These are phyloP conservation scores for Gambusia affinis DNA, from an alignment of 2,113 vertebrate genomes.

Conservation along the genomic window DNA sequence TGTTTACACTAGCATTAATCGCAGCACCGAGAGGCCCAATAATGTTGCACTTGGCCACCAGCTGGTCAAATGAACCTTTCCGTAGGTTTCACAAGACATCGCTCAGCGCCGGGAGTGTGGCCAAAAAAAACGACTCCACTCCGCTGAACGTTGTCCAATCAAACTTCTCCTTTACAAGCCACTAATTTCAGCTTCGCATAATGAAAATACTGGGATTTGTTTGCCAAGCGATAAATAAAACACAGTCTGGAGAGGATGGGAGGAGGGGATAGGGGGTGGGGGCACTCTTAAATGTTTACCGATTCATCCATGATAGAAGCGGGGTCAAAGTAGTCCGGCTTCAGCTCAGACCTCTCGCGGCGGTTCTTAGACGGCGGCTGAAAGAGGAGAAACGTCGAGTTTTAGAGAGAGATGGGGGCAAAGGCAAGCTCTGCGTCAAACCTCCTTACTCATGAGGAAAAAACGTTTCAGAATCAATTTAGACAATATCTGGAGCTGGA, in stretches of 20 bases:
- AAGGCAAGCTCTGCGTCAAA: neutral
- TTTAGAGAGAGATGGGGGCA: constrained; percentile 6
- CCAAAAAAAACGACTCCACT: neutral
- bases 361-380: constrained; percentile 99
- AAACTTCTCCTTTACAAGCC: neutral
- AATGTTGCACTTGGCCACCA: constrained; percentile 37
- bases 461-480: neutral
- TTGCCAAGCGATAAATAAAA: neutral
- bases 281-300: constrained; percentile 73
- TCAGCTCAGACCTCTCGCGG: constrained; percentile 95
- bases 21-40: constrained; percentile 5
- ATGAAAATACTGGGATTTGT: neutral
- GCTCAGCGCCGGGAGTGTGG: constrained; percentile 6
- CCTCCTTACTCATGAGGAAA: neutral
- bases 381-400: constrained; percentile 7
- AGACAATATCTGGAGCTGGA: neutral
- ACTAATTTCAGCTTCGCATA: neutral
- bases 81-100: neutral
- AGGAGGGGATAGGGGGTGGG: no score
- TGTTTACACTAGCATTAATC: constrained; percentile 28
- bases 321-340: constrained; percentile 99
- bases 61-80: constrained; percentile 15
- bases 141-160: neutral
- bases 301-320: constrained; percentile 99
- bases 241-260: no score